These are phyloP conservation scores for Melanchra persicariae DNA, from an alignment of 2,888 invertebrate genomes.

Conservation along the genomic window DNA sequence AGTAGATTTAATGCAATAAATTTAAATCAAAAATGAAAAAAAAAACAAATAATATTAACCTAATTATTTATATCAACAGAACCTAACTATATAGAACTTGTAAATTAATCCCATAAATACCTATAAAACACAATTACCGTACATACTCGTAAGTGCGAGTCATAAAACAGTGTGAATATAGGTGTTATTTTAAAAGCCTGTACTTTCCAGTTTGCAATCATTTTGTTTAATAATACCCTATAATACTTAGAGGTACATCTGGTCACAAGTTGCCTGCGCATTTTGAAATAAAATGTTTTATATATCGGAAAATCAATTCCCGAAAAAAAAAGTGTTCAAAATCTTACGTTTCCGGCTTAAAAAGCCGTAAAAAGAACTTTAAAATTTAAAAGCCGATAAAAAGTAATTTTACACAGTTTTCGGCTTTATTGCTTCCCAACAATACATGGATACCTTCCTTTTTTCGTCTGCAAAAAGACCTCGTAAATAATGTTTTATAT, in stretches of 20 bases:
- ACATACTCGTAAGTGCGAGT: constrained; percentile 21
- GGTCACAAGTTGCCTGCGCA: not conserved
- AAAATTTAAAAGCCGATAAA: constrained; percentile 59
- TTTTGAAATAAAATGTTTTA: constrained; percentile 4
- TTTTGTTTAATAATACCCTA: constrained; percentile 16
- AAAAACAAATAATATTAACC: no score
- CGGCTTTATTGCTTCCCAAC: constrained; percentile 67
- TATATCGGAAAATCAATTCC: constrained; percentile 8
- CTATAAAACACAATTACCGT: not conserved
- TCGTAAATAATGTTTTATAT: constrained; percentile 78
- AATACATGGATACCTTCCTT: constrained; percentile 66
- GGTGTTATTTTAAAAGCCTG: constrained; percentile 27
- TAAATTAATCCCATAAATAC: no score
- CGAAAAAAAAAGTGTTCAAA: constrained; percentile 7
- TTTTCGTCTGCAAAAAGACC: constrained; percentile 73
- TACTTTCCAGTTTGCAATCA: constrained; percentile 33
- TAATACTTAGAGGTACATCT: not conserved
- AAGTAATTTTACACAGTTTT: constrained; percentile 59
- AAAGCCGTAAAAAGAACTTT: constrained; percentile 49
- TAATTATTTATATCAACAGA: no score
- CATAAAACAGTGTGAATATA: constrained; percentile 30
- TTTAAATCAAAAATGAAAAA: no score
- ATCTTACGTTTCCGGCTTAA: constrained; percentile 57
- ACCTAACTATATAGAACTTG: no score
- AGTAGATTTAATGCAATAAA: no score